phyloP scores from a whole-genome alignment of 2,888 invertebrate genomes.

The Apamea sordens region DNA sequence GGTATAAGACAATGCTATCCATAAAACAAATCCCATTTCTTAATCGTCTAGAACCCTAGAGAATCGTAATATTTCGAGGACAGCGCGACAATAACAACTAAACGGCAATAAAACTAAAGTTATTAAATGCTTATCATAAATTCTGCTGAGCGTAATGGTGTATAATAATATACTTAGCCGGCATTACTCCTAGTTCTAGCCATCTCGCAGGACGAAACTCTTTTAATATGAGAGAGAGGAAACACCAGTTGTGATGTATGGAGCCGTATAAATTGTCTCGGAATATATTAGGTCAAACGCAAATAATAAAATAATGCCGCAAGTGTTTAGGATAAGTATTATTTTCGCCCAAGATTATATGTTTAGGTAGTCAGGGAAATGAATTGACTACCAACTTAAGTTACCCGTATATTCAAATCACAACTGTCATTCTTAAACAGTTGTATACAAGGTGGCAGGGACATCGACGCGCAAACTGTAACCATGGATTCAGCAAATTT shows the following conservation, averaged over 20 bases:
- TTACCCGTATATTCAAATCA: too few relatives aligned
- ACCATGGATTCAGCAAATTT: too few relatives aligned
- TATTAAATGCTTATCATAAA: conserved; percentile 61
- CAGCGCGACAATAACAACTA: conserved; percentile 37
- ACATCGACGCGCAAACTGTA: too few relatives aligned
- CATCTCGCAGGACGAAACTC: conserved; percentile 22
- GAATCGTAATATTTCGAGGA: conserved; percentile 19
- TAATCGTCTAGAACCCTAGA: conserved; percentile 3
- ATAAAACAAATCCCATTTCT: conserved; percentile 18
- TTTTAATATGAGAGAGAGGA: conserved; percentile 33
- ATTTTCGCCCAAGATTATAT: too few relatives aligned
- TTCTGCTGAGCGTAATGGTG: conserved; percentile 35
- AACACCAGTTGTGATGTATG: conserved; percentile 36
- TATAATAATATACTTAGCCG: conserved; percentile 24
- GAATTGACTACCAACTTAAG: too few relatives aligned
- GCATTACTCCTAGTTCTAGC: conserved; percentile 23
- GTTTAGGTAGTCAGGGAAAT: too few relatives aligned
- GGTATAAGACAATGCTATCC: not conserved
- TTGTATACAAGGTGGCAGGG: too few relatives aligned
- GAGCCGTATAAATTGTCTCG: conserved; percentile 20
- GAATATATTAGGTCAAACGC: conserved; percentile 21
- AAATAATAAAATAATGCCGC: not conserved
- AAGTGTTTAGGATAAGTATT: not conserved
- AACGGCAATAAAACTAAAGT: conserved; percentile 54
- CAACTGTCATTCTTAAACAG: too few relatives aligned